phyloP scores from a whole-genome alignment of 2,888 invertebrate genomes.

The Thymelicus sylvestris region DNA sequence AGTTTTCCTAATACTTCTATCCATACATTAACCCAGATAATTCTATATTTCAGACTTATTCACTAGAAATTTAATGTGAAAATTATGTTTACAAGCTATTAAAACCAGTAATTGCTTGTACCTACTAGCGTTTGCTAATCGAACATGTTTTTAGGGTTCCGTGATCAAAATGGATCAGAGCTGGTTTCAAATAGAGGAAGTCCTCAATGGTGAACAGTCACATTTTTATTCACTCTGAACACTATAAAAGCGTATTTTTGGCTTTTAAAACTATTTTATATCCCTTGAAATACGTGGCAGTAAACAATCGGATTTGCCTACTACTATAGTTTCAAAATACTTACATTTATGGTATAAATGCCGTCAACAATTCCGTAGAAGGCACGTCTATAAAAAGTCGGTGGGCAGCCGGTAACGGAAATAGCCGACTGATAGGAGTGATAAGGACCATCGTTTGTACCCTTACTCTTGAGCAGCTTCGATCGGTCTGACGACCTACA shows the following conservation, averaged over 20 bases:
- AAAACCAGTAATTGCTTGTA: background rate
- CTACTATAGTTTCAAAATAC: too few relatives aligned
- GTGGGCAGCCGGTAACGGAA: slow-evolving; percentile 48
- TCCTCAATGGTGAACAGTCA: too few relatives aligned
- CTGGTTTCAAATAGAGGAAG: too few relatives aligned
- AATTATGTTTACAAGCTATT: background rate
- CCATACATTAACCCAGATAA: slow-evolving; percentile 15
- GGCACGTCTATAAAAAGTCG: background rate
- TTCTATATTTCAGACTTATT: slow-evolving; percentile 14
- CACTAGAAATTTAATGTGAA: slow-evolving; percentile 1
- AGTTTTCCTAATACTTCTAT: slow-evolving; percentile 2
- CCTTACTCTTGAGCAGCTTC: slow-evolving; percentile 39
- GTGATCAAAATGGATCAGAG: too few relatives aligned
- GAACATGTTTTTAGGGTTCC: too few relatives aligned
- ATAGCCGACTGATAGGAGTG: slow-evolving; percentile 52
- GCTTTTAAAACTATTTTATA: too few relatives aligned
- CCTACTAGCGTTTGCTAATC: too few relatives aligned
- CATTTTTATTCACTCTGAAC: too few relatives aligned
- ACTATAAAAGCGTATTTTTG: too few relatives aligned
- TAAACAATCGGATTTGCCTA: too few relatives aligned
- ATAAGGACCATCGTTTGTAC: slow-evolving; percentile 52
- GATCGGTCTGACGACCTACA: background rate
- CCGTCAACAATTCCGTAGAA: background rate
- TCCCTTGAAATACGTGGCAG: too few relatives aligned
- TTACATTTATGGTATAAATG: too few relatives aligned